Evolutionary conservation across 2,797 vertebrate genomes (phyloP).

Genomic region (Peromyscus melanophrys): DNA sequence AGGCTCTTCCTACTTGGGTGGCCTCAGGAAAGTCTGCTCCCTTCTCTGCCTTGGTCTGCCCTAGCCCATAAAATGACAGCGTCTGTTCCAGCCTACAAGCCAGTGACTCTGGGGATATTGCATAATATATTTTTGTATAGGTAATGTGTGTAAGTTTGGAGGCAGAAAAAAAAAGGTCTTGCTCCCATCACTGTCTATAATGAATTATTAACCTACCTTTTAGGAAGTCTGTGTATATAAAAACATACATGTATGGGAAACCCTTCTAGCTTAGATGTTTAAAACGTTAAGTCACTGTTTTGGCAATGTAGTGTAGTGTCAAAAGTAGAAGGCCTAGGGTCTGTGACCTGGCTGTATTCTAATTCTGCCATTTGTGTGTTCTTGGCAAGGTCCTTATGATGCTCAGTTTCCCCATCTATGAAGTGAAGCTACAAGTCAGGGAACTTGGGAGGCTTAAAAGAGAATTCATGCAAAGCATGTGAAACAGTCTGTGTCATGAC

Average conservation of each 20-base stretch:
- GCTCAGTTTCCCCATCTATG: not conserved
- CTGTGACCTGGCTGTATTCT: not conserved
- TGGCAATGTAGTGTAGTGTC: not conserved
- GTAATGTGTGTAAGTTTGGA: not conserved
- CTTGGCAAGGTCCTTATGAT: not conserved
- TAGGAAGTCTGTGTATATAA: not conserved
- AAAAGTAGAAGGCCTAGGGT: not conserved
- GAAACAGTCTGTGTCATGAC: not conserved
- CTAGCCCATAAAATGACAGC: not conserved
- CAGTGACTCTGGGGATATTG: not conserved
- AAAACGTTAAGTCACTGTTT: not conserved
- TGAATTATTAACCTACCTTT: not conserved
- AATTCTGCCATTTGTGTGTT: not conserved
- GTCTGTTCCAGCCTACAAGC: slow-evolving; percentile 37
- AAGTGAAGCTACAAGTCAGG: not conserved
- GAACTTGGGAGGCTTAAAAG: not conserved
- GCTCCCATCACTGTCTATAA: not conserved
- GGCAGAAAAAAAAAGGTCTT: not conserved
- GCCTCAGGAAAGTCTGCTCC: slow-evolving; percentile 41
- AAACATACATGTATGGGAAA: not conserved
- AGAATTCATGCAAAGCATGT: not conserved
- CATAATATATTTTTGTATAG: not conserved
- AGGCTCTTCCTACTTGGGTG: slow-evolving; percentile 67
- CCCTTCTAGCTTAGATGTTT: not conserved
- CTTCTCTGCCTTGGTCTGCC: slow-evolving; percentile 44